phyloP scores from a whole-genome alignment of 2,113 vertebrate genomes.

The Bathybates hornii region DNA sequence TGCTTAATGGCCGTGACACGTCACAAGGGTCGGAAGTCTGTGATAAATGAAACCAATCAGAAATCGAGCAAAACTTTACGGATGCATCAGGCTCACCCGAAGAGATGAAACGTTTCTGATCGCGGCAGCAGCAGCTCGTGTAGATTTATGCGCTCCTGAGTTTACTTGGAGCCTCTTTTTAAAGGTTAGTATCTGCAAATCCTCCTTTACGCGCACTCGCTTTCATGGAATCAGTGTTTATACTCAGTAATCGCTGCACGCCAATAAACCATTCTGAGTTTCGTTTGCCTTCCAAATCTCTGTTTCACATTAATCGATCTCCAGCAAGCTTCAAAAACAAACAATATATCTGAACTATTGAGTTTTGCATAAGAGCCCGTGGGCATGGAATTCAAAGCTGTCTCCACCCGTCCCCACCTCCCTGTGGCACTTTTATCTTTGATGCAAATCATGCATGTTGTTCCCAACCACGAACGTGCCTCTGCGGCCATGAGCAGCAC shows the following conservation, averaged over 20 bases:
- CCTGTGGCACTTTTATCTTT: background rate
- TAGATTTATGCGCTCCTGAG: background rate
- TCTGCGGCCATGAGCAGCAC: background rate
- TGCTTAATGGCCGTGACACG: background rate
- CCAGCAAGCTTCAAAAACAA: background rate
- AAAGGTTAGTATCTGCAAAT: background rate
- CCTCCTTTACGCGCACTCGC: background rate
- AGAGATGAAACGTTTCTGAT: background rate
- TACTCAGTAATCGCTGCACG: background rate
- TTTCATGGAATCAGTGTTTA: background rate
- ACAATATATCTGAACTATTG: background rate
- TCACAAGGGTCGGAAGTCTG: background rate
- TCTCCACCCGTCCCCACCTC: background rate
- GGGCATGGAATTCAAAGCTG: background rate
- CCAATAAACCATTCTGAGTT: background rate
- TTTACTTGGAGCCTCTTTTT: background rate
- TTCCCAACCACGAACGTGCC: background rate
- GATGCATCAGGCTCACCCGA: background rate
- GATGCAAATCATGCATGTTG: conserved; percentile 25
- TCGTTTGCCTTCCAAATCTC: background rate
- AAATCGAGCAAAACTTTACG: background rate
- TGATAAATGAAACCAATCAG: background rate
- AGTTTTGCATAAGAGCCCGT: conserved; percentile 5
- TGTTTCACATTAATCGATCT: background rate
- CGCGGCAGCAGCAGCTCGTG: background rate